These are phyloP conservation scores for Cassiopea andromeda DNA, from an alignment of 30 jellyfish, hydroid and myxozoan genomes.

Conservation along the genomic window DNA sequence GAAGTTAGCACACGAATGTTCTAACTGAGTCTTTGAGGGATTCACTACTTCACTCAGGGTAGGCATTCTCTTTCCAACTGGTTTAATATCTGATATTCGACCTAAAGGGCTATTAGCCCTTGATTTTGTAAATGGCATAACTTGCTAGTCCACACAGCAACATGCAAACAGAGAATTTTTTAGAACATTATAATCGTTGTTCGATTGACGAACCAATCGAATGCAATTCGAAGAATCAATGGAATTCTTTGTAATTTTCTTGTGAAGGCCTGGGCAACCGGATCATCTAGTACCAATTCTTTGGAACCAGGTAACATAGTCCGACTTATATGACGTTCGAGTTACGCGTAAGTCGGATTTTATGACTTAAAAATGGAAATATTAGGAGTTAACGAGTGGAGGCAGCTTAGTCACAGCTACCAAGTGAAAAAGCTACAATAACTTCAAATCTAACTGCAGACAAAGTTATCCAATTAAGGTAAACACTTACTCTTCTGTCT, in stretches of 20 bases:
- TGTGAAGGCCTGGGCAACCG: no score
- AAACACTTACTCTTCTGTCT: no score
- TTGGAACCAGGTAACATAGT: no score
- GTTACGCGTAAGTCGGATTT: no score
- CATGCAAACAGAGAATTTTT: neutral
- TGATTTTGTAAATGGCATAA: constrained; percentile 29
- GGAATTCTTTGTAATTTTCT: neutral
- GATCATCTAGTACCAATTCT: no score
- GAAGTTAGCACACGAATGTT: neutral
- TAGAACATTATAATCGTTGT: neutral
- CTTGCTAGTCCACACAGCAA: neutral
- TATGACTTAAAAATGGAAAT: no score
- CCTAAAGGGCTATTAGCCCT: constrained; percentile 6
- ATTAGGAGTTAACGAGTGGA: no score
- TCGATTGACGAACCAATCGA: neutral
- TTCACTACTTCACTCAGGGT: neutral
- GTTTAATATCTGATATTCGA: neutral
- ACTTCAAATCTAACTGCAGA: no score
- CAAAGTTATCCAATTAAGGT: no score
- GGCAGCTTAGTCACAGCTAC: no score
- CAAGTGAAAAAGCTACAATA: no score
- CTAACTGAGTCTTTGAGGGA: neutral
- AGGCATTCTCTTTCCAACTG: constrained; percentile 8
- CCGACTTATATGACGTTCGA: no score
- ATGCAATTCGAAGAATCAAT: neutral